Conservation (phyloP, 2,888 invertebrate species). For the Hemicrepidius hirtus region DNA sequence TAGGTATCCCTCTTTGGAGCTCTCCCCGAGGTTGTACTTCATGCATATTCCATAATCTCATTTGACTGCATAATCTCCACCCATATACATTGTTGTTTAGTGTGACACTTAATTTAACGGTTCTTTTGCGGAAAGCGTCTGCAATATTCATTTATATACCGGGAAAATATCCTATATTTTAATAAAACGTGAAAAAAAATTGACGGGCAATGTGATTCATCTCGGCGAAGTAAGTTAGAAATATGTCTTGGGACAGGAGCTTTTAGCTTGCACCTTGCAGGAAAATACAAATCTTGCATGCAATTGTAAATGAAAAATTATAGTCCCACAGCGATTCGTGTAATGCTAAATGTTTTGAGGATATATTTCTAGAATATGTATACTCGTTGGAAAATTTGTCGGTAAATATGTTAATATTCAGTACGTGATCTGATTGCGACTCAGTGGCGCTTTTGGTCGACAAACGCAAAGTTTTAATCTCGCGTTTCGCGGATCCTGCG, state of each 20-base stretch:
- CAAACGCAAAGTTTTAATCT: constrained; percentile 60
- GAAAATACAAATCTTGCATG: constrained; percentile 26
- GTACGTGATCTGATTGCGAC: constrained; percentile 61
- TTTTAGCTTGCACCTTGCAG: constrained; percentile 13
- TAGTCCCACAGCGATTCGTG: no score
- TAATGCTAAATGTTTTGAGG: not conserved
- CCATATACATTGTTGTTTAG: constrained; percentile 67
- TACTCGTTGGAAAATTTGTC: constrained; percentile 1
- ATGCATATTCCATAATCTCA: constrained; percentile 72
- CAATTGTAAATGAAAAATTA: not conserved
- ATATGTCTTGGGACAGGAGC: not conserved
- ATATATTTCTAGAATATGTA: constrained; percentile 1
- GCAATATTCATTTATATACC: constrained; percentile 27
- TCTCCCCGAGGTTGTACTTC: constrained; percentile 66
- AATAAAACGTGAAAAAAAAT: constrained; percentile 4
- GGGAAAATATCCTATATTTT: constrained; percentile 16
- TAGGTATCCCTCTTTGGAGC: constrained; percentile 48
- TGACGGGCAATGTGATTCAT: not conserved
- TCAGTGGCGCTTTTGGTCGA: constrained; percentile 53
- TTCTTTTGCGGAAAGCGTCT: constrained; percentile 51
- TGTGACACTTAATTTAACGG: constrained; percentile 67
- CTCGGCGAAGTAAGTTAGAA: constrained; percentile 4
- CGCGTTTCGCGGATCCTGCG: constrained; percentile 53
- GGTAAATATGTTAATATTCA: constrained; percentile 58
- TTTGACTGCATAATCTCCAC: constrained; percentile 71